phyloP scores from a whole-genome alignment of 1,140 invertebrate species.

The Fragariocoptes setiger region DNA sequence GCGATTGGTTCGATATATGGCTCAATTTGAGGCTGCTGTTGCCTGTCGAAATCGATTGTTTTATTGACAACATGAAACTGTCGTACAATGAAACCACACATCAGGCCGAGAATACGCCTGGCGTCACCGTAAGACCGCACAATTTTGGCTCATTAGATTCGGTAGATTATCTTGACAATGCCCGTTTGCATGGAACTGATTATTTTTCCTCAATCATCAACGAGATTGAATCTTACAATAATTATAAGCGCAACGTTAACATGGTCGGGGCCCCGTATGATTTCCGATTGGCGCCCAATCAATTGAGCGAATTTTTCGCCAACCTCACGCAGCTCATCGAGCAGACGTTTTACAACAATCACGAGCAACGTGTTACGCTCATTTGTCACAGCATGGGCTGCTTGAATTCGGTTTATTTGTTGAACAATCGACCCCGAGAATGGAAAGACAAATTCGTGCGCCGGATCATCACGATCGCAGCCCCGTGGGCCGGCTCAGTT shows the following conservation, averaged over 20 bases:
- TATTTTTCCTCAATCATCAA: not conserved
- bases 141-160: not conserved
- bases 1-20: not conserved
- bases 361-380: not conserved
- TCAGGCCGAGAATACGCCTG: not conserved
- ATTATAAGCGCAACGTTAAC: not conserved
- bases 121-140: not conserved
- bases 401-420: constrained; percentile 48
- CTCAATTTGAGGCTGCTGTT: not conserved
- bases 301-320: not conserved
- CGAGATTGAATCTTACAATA: not conserved
- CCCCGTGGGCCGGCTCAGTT: constrained; percentile 73
- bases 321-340: not conserved
- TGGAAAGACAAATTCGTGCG: constrained; percentile 80
- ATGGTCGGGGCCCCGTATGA: constrained; percentile 2
- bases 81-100: not conserved
- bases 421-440: constrained; percentile 33
- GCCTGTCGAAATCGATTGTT: not conserved
- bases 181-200: not conserved
- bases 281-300: constrained; percentile 1
- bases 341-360: not conserved
- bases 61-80: not conserved
- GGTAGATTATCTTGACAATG: not conserved
- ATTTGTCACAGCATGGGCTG: constrained; percentile 73
- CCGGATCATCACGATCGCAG: constrained; percentile 44